Evolutionary conservation across 2,113 vertebrate species (phyloP), one percentile per base, ranked within the genome.

Genomic region (Capricornis sumatraensis): DNA sequence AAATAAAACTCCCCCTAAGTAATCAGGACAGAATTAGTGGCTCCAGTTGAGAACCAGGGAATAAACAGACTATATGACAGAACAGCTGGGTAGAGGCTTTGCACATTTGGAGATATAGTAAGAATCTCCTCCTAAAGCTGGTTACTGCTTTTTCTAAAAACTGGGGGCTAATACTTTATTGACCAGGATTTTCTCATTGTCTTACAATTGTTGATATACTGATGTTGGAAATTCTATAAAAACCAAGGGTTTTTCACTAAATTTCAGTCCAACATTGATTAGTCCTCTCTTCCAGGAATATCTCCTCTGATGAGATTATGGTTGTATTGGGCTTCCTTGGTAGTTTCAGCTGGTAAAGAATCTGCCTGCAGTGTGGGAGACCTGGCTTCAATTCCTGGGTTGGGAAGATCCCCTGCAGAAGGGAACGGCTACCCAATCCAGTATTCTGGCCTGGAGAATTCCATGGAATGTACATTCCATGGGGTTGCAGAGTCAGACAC

Each of bases 41-140:
- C 3, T 36, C 27, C 14, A 21, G 6, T 6, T 0, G 23, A 50
- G 53, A 78, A 58, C 2, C 1, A 6, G 36, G 7, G 11, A 40
- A 10, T 64, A 11, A 57, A 36, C 9, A 47, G 33, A 53, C 10
- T 62, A 8, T 57, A 6, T 1, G 43, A 30, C 2, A 53, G 30
- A 33, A 47, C 19, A 27, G 11, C 6, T 8, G 1, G 7, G 6
- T 13, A 64, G 58, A n/a, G 7, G 7, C 23, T 87, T 12, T 52
- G 30, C 3, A n/a, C 2, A 43, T 6, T 23, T 27, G 2, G 60
- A 30, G 5, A 1, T 21, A 3, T 2, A 28, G 6, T 6, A 21
- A 45, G 36, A 47, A 2, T 74, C 10, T 14, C n/a, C 50, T 36
- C 71, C 19, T 57, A 57, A 12, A 43, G 28, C 2, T 47, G 11